Evolutionary conservation across 2,113 vertebrate genomes (phyloP), one percentile per base, ranked within the genome.

Genomic region (Polypterus bichir): DNA sequence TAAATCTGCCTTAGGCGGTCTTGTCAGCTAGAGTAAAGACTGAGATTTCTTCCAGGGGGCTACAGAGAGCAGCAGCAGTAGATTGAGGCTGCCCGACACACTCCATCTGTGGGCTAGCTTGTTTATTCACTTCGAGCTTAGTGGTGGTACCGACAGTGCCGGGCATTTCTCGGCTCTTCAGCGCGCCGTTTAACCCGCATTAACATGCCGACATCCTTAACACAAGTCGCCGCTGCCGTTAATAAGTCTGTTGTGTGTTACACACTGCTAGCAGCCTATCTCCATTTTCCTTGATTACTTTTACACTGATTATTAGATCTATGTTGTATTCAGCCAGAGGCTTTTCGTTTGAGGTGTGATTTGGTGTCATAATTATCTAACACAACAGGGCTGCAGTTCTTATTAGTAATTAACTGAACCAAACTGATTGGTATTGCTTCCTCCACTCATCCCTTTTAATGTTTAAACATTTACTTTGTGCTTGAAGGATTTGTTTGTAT

Each of bases 401-500:
- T 89, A 93, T 94, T 90, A 86, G 84, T 91, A 93, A 97, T 97
- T 97, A 95, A 88, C 87, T 88, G 83, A 89, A 79, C 89, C 91
- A 88, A 85, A 82, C 89, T 91, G 92, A 94, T 91, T 88, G 92
- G 83, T 91, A 84, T 86, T 89, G 89, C 88, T 92, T 93, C 83
- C 89, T 81, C 80, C 80, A 80, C 79, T 82, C 84, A 71, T 88
- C 84, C 88, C 88, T 92, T 85, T 92, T 92, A 91, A 93, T 94
- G 91, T 92, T 93, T 87, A 89, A 96, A 89, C 91, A 92, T 89
- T 94, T 89, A 88, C 90, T 95, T 90, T 93, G 91, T 95, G 93
- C 91, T 93, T 94, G 91, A 95, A 96, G 88, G 92, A 92, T 92
- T 97, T 96, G 92, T 97, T 95, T 95, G 89, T 95, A 84, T 93